Evolutionary conservation across 1,140 invertebrate genomes (phyloP), one percentile per base, ranked within the genome.

Genomic region (Alviniconcha marisindica): DNA sequence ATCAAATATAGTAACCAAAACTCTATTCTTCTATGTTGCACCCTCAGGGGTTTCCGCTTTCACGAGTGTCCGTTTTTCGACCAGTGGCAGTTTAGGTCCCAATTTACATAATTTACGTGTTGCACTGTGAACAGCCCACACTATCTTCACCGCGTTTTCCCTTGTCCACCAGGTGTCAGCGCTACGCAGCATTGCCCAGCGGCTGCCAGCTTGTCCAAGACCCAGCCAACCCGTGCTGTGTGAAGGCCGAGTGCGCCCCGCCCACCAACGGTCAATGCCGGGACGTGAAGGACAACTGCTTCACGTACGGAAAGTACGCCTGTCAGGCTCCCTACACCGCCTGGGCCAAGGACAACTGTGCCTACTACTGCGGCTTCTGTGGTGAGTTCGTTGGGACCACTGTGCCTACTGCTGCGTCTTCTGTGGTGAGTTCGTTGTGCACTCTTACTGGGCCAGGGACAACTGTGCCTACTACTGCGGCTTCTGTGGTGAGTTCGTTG

Each of bases 301-400:
- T 84, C 56, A 83, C 84, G 66, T 90, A 88, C 83, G 86, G 88
- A 48, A 73, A 86, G 36, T 83, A 85, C 31, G 82, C 88, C 4
- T 91, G 90, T 66, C 44, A 77, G 54, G 84, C 83, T 7, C 88
- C 87, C 0, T 90, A 91, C 85, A 84, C 82, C 24, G 83, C 83
- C 40, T 91, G 90, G 90, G 90, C 89, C 28, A 85, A 85, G 42
- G 87, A 87, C n/a, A 91, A 90, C 79, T 91, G 90, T 74, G 82
- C 86, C 51, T 83, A 85, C 48, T 90, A 84, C 81, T 91, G 90
- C 69, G 87, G 87, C 1, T 86, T 86, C 83, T 90, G 89, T 83
- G 82, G 85, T 83, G 56, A 56, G 84, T 71, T 15, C 24, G 85
- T 3, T 83, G 81, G 90, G 90, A 71, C 84, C 84, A 44, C 84